Base-by-base conservation (phyloP, 2,888 invertebrate species). In the Sphaerophoria rueppellii region DNA sequence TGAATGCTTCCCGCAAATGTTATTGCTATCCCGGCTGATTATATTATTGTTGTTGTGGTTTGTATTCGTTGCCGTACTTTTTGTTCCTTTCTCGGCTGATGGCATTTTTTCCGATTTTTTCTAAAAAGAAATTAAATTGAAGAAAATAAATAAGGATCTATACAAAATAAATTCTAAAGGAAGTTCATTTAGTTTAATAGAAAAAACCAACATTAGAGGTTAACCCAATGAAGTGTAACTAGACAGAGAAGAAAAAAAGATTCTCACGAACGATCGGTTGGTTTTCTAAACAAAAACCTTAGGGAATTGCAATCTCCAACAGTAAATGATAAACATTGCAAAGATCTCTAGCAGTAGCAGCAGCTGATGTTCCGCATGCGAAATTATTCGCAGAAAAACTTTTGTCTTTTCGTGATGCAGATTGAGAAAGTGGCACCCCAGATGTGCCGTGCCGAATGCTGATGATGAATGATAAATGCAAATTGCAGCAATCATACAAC, bases 1-100 rank as follows among this genome's bases (percentile, higher is more conserved):
- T 76, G 89, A 88, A 88, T 91, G 87, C 88, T 90, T 89, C 46
- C 88, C 89, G 74, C 89, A 89, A 58, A 89, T 88, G 78, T 88
- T 89, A 87, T 90, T 91, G 87, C 89, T 90, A 85, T 89, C 88
- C 80, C 88, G 87, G 82, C 82, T 88, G 78, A 70, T 87, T 80
- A 87, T 87, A 79, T 87, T 87, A 58, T 88, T 88, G 74, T 88
- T 87, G 79, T 86, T 87, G 86, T 86, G 87, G 81, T 88, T 89
- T 87, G 83, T 87, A 83, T 88, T 89, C 79, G 88, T 89, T 35
- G 78, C 81, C 40, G 82, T 67, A 32, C 57, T 87, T 86, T 89
- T 89, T 52, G 88, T 77, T 71, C 88, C 87, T 76, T 89, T 89
- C 72, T 89, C 89, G n/a, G 88, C 52, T 48, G 87, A 75, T 65